Evolutionary conservation across 1,140 invertebrate genomes (phyloP).

Genomic region (Lordiphosa collinella): DNA sequence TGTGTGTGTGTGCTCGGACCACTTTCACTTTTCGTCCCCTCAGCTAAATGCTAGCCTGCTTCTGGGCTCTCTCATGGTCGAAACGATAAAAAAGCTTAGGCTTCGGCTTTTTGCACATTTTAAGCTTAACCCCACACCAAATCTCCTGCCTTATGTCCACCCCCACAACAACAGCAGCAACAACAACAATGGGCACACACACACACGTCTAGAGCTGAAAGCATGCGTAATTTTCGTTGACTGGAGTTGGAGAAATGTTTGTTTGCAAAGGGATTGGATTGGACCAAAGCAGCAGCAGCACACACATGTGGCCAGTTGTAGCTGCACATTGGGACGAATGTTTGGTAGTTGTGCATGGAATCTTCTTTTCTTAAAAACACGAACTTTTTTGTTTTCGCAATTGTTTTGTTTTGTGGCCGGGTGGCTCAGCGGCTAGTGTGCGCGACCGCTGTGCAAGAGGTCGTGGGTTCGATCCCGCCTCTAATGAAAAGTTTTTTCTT

Average conservation of each 20-base stretch:
- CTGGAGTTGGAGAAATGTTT: slow-evolving; percentile 2
- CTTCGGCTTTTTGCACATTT: slow-evolving; percentile 74
- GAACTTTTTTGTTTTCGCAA: too few species aligned
- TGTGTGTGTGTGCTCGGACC: slow-evolving; percentile 39
- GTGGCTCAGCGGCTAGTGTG: too few species aligned
- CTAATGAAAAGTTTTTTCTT: too few species aligned
- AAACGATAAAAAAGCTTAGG: slow-evolving; percentile 74
- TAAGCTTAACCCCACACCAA: slow-evolving; percentile 27
- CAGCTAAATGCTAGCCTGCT: slow-evolving; percentile 1
- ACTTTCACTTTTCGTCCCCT: slow-evolving; percentile 53
- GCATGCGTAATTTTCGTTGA: slow-evolving; percentile 53
- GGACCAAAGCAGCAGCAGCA: slow-evolving; percentile 1
- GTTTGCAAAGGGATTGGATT: slow-evolving; percentile 1
- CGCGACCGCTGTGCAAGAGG: too few species aligned
- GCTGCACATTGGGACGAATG: slow-evolving; percentile 3
- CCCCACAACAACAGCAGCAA: slow-evolving; percentile 5
- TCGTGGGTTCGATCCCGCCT: too few species aligned
- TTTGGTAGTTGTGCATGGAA: too few species aligned
- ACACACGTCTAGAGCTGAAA: slow-evolving; percentile 42
- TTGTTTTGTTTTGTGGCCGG: too few species aligned
- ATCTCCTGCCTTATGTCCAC: not conserved
- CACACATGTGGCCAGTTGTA: slow-evolving; percentile 51
- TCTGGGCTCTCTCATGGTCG: slow-evolving; percentile 57
- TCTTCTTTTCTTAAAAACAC: too few species aligned
- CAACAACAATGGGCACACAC: slow-evolving; percentile 32